Evolutionary conservation across 2,113 vertebrate genomes (phyloP), one percentile per base, ranked within the genome.

Genomic region (Microtus ochrogaster): DNA sequence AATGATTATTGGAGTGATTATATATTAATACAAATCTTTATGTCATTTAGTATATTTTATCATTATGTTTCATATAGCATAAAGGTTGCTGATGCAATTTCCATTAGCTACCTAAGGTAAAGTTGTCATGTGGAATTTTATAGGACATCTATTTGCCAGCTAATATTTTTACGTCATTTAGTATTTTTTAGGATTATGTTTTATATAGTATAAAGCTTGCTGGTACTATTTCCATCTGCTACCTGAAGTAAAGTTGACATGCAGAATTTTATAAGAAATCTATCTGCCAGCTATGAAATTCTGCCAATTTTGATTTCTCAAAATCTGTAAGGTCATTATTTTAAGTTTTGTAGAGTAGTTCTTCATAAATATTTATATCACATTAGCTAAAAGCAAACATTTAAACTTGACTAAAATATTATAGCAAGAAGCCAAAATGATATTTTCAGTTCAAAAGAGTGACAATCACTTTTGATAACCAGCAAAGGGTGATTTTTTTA

Each of bases 341-440:
- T 58, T 28, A 83, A 92, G 16, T 72, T 92, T 85, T 65, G 1
- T 70, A 76, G 26, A 65, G 22, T 66, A 87, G 33, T 74, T 95
- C 33, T 94, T 94, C 49, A 44, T 61, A 92, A 86, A 91, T 74
- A 84, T 58, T 87, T 89, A 73, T 82, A 87, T 39, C 10, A 55
- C 3, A 91, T 52, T 74, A 28, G 14, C 68, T 85, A 86, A 95
- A 90, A 91, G 41, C 63, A 36, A 89, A 82, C 30, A 91, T 65
- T 89, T 36, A 39, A 79, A 74, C 76, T 84, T 70, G 89, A 68
- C 39, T 85, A 58, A 97, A 93, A 77, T 89, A 92, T 36, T 95
- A 89, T 0, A 91, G 61, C 33, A 89, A 87, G 78, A 78, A 36
- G 49, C 28, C 58, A 74, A 93, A 52, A 63, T 84, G 55, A 85